Percentiles rank a stretch among this genome's conserved stretches.
Conservation (phyloP, 1,140 invertebrate genomes). For the Lordiphosa collinella region DNA sequence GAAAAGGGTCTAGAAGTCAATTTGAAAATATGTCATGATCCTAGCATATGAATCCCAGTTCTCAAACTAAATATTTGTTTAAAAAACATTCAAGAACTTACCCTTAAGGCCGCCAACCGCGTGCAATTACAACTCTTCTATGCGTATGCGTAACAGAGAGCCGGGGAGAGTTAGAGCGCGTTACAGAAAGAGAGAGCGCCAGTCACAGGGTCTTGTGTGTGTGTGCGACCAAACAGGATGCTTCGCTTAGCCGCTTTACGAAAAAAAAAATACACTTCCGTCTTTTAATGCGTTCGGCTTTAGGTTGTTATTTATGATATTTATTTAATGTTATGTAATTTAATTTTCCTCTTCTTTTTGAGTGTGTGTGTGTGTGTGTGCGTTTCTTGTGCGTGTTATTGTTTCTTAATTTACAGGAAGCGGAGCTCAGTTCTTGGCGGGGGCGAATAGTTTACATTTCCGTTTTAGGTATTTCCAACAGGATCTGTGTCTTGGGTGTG, state of each 20-base stretch:
- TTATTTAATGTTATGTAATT: conserved; percentile 36
- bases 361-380: conserved; percentile 25
- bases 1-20: no score
- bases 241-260: conserved; percentile 48
- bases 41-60: no score
- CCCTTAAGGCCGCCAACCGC: no score
- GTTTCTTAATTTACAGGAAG: conserved; percentile 29
- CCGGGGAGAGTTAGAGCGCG: no score
- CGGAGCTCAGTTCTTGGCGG: conserved; percentile 40
- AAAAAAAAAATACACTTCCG: conserved; percentile 53
- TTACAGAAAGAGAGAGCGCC: conserved; percentile 11
- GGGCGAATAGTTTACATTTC: conserved; percentile 79
- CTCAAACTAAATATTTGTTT: no score
- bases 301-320: conserved; percentile 19
- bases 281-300: conserved; percentile 44
- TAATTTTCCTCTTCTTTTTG: conserved; percentile 13
- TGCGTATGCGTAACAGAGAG: conserved; percentile 9
- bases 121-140: conserved; percentile 26
- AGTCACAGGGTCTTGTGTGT: conserved; percentile 10
- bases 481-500: neutral
- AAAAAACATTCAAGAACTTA: no score
- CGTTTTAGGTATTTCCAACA: conserved; percentile 21
- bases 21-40: no score
- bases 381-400: no score
- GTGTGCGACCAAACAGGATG: conserved; percentile 55